These are phyloP conservation scores for Hippocampus mohnikei DNA, from an alignment of 2,113 vertebrate species.

Conservation along the genomic window DNA sequence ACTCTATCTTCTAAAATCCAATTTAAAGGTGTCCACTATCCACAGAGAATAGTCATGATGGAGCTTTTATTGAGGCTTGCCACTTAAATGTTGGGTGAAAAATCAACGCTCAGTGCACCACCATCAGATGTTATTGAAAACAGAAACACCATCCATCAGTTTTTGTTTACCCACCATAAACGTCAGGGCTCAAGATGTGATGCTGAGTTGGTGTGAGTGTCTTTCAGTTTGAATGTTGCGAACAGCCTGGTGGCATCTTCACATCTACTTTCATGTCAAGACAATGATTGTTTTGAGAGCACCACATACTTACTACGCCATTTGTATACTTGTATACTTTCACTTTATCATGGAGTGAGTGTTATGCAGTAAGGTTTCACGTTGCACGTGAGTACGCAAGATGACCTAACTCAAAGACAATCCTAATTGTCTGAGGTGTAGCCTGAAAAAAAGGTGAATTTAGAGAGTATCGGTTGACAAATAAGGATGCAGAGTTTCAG, in stretches of 20 bases:
- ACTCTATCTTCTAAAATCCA: conserved; percentile 17
- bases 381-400: too few relatives aligned
- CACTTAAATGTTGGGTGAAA: neutral
- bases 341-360: too few relatives aligned
- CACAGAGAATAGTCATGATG: neutral
- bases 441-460: neutral
- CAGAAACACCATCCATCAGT: neutral
- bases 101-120: neutral
- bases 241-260: too few relatives aligned
- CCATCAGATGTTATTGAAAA: neutral
- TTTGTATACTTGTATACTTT: too few relatives aligned
- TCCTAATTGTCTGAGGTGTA: neutral
- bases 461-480: neutral
- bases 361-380: too few relatives aligned
- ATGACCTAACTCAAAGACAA: too few relatives aligned
- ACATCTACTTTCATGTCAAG: too few relatives aligned
- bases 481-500: neutral
- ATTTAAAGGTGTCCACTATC: conserved; percentile 3
- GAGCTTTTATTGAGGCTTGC: neutral
- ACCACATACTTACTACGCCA: neutral
- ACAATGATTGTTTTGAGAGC: neutral
- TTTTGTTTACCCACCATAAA: neutral
- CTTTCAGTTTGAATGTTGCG: neutral
- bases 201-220: neutral
- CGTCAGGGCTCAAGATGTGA: neutral